These are phyloP conservation scores for Glossophaga mutica DNA, from an alignment of 2,797 vertebrate species.

Conservation along the genomic window DNA sequence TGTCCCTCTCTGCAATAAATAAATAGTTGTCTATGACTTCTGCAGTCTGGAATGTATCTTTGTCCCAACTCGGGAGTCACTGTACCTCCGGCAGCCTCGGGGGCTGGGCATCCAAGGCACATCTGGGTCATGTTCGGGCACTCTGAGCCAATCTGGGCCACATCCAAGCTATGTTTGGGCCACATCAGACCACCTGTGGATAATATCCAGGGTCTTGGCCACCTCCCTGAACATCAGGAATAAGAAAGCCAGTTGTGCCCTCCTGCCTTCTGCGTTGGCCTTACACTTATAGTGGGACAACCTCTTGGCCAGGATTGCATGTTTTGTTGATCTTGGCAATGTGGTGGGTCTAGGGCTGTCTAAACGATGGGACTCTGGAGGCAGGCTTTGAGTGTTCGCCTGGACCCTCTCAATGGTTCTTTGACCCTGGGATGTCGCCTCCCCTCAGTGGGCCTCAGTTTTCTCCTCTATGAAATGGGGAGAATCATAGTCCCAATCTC, in stretches of 20 bases:
- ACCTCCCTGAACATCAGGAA: background rate
- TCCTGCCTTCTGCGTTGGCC: background rate
- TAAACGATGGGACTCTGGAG: background rate
- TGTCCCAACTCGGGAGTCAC: background rate
- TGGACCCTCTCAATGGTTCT: background rate
- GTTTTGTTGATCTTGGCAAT: background rate
- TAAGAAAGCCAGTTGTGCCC: background rate
- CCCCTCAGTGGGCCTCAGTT: background rate
- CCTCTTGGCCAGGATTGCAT: fast-evolving
- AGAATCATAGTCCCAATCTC: background rate
- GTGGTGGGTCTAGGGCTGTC: background rate
- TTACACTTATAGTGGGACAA: background rate
- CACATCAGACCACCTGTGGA: background rate
- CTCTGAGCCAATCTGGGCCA: background rate
- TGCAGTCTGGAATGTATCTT: background rate
- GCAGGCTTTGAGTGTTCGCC: background rate
- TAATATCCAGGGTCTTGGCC: fast-evolving
- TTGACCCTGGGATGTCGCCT: background rate
- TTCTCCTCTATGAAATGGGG: background rate
- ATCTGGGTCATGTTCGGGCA: background rate
- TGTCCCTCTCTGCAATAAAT: constrained; percentile 31
- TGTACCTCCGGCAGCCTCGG: background rate
- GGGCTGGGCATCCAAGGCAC: background rate
- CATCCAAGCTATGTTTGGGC: background rate
- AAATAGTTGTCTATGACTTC: background rate